Percentiles rank a stretch among this genome's conserved stretches.
Evolutionary conservation across 2,797 vertebrate genomes (phyloP).

Genomic region (Diplodus sargus): DNA sequence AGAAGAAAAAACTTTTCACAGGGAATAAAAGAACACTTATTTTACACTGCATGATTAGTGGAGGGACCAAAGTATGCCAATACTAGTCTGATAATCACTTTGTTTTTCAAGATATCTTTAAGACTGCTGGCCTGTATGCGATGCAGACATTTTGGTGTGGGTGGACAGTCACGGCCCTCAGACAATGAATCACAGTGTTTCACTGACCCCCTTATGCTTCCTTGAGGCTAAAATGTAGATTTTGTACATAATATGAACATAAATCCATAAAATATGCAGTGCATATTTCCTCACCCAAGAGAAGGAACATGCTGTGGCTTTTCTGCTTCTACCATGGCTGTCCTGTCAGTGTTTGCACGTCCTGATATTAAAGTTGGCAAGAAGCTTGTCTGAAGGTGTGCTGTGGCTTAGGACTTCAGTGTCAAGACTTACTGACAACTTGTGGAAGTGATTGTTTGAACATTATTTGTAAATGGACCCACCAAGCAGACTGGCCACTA

Average conservation of each 20-base stretch:
- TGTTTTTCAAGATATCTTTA: not conserved
- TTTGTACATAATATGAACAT: conserved; percentile 24
- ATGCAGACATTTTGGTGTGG: conserved; percentile 41
- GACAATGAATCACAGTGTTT: conserved; percentile 51
- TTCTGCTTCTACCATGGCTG: not conserved
- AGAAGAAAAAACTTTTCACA: not conserved
- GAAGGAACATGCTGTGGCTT: not conserved
- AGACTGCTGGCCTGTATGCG: conserved; percentile 3
- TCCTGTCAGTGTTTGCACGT: not conserved
- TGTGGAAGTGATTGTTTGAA: not conserved
- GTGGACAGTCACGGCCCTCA: conserved; percentile 2
- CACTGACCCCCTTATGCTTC: conserved; percentile 9
- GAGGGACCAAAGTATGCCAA: not conserved
- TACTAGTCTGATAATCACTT: not conserved
- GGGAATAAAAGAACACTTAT: not conserved
- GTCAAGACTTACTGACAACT: not conserved
- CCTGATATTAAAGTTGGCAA: not conserved
- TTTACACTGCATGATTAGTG: conserved; percentile 11
- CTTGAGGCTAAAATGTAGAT: conserved; percentile 3
- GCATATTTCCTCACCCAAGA: not conserved
- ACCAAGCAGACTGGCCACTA: conserved; percentile 94
- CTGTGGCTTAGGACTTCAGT: not conserved
- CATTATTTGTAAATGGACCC: conserved; percentile 29
- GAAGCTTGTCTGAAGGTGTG: not conserved
- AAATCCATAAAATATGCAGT: conserved; percentile 11